Conservation (phyloP, 2,888 invertebrate genomes). For the Empis stercorea region DNA sequence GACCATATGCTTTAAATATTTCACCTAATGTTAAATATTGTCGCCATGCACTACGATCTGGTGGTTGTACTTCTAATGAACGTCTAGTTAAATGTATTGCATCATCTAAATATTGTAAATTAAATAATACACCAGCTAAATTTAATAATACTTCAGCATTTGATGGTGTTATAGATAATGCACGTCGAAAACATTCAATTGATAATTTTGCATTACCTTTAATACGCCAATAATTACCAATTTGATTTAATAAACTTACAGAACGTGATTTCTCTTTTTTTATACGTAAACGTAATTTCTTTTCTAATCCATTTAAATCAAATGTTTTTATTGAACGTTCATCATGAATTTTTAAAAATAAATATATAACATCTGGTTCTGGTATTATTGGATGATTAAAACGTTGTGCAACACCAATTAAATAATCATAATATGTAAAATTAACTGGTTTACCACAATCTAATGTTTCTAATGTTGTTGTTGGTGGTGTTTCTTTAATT, state of each 20-base stretch:
- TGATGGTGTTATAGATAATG: conserved; percentile 71
- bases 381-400: conserved; percentile 72
- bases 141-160: conserved; percentile 78
- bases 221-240: conserved; percentile 84
- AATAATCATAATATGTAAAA: conserved; percentile 78
- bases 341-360: conserved; percentile 51
- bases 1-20: conserved; percentile 82
- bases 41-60: conserved; percentile 79
- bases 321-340: conserved; percentile 45
- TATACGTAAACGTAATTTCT: conserved; percentile 54
- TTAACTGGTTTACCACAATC: conserved; percentile 79
- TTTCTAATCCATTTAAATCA: conserved; percentile 61
- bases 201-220: conserved; percentile 77
- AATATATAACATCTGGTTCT: conserved; percentile 67
- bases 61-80: conserved; percentile 71
- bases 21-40: conserved; percentile 86
- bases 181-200: conserved; percentile 80
- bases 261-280: conserved; percentile 75
- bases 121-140: conserved; percentile 71
- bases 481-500: conserved; percentile 35
- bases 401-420: conserved; percentile 72
- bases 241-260: conserved; percentile 75
- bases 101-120: conserved; percentile 78
- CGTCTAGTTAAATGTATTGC: conserved; percentile 76
- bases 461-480: conserved; percentile 39